Percentiles rank a stretch among this genome's conserved stretches.
Conservation (phyloP, 2,113 vertebrate species). For the Ceratotherium simum region DNA sequence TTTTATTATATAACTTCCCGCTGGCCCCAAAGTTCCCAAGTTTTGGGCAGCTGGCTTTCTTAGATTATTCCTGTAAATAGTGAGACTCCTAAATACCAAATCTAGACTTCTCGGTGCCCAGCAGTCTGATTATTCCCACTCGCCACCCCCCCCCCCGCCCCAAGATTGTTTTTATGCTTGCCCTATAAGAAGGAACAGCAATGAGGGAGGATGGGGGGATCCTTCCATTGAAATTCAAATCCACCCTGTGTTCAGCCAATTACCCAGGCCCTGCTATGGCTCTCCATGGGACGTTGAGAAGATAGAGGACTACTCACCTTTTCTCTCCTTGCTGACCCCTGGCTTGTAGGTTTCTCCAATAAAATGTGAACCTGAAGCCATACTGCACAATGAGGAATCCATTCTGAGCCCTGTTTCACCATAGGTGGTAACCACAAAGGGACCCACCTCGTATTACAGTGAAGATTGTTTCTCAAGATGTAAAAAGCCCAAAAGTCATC, state of each 20-base stretch:
- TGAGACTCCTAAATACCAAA: not conserved
- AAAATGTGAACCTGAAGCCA: not conserved
- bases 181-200: not conserved
- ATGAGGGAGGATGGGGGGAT: not conserved
- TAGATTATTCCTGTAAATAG: not conserved
- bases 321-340: not conserved
- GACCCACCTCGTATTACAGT: not conserved
- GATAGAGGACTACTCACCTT: not conserved
- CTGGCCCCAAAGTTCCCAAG: not conserved
- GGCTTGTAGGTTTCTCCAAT: not conserved
- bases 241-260: not conserved
- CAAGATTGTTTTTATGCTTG: not conserved
- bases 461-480: not conserved
- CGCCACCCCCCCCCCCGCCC: not conserved
- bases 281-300: not conserved
- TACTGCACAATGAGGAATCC: not conserved
- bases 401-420: not conserved
- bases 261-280: not conserved
- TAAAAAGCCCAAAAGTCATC: not conserved
- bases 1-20: conserved; percentile 48
- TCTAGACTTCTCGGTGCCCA: not conserved
- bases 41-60: not conserved
- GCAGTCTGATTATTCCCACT: not conserved
- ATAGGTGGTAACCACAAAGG: not conserved
- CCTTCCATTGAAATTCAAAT: not conserved